Conservation (phyloP, 2,888 invertebrate genomes). For the Conistra vaccinii region DNA sequence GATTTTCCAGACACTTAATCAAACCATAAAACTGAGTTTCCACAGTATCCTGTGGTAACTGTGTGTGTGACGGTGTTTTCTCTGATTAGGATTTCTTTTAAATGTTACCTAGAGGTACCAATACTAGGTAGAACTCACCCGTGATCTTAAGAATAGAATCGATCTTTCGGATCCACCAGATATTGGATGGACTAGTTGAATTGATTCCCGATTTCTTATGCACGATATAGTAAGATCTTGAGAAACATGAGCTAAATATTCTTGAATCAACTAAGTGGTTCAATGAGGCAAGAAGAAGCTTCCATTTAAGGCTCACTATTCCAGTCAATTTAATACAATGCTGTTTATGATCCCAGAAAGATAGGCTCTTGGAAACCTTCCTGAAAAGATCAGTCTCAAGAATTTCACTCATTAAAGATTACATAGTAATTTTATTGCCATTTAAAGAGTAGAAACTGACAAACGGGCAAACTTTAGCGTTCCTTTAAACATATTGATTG, state of each 20-base stretch:
- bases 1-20: not conserved
- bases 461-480: conserved; percentile 12
- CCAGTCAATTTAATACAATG: not conserved
- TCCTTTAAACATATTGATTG: conserved; percentile 5
- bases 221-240: not conserved
- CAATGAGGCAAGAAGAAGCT: not conserved
- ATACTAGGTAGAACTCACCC: not conserved
- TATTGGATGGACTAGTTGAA: not conserved
- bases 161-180: not conserved
- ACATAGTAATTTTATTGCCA: not conserved
- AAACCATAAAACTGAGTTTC: not conserved
- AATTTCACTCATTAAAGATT: not conserved
- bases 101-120: not conserved
- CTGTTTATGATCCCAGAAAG: not conserved
- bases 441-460: not conserved
- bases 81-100: no score
- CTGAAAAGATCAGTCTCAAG: not conserved
- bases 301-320: not conserved
- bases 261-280: not conserved
- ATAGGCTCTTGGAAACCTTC: not conserved
- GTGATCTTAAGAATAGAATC: not conserved
- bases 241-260: not conserved
- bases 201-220: not conserved
- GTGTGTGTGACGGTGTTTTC: no score
- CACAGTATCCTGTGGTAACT: not conserved